Conservation (phyloP, 2,888 invertebrate genomes). For the Andrena flavipes region DNA sequence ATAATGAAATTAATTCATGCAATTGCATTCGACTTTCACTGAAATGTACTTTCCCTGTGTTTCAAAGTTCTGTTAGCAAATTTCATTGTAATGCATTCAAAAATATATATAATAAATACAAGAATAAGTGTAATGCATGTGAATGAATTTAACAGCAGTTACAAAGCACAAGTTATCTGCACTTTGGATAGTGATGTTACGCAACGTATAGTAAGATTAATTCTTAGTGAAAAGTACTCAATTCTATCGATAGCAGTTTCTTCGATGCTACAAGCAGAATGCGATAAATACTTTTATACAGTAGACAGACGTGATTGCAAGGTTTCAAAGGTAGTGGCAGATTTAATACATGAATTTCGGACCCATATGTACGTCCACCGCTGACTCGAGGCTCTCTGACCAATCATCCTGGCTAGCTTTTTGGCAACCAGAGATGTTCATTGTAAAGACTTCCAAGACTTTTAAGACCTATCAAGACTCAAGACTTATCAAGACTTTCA, state of each 20-base stretch:
- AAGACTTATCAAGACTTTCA: too few relatives aligned
- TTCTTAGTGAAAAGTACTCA: neutral
- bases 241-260: neutral
- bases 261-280: neutral
- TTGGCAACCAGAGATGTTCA: too few relatives aligned
- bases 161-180: too few relatives aligned
- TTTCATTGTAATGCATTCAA: neutral
- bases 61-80: neutral
- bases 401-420: too few relatives aligned
- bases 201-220: neutral
- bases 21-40: neutral
- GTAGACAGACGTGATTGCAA: too few relatives aligned
- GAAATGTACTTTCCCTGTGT: neutral
- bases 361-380: too few relatives aligned
- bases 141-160: slow-evolving; percentile 9
- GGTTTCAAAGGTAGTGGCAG: too few relatives aligned
- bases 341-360: too few relatives aligned
- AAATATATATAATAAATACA: neutral
- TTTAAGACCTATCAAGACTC: too few relatives aligned
- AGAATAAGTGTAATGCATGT: neutral
- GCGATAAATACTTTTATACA: too few relatives aligned
- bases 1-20: slow-evolving; percentile 1
- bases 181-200: neutral
- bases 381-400: too few relatives aligned
- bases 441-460: too few relatives aligned